Base-by-base conservation (phyloP, 1,140 invertebrate genomes). In the Lepidurus packardi region DNA sequence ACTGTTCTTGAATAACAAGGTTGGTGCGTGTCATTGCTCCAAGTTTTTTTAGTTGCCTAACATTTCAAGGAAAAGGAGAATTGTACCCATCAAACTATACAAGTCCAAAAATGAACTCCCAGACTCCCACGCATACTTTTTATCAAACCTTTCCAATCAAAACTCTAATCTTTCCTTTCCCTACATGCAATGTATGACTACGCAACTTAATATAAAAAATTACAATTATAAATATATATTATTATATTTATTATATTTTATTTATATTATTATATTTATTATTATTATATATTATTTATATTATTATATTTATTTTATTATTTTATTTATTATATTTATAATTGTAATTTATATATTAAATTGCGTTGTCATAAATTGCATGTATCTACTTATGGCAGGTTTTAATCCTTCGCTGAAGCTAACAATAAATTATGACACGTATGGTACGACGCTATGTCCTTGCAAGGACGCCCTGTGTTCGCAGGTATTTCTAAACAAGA, bases 391-490 rank as follows among this genome's bases (percentile, higher is more conserved):
- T 34, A 34, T 34, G 34, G 34, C 34, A 34, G 34, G 10, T 65
- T 65, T 65, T 21, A 13, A 65, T 65, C 53, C 53, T 65, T 65
- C 53, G 53, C 53, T 65, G 53, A 16, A 65, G 21, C 13, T 65
- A 13, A 16, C 53, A 9, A 65, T 65, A 13, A 7, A 7, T 65
- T 21, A 21, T 65, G 21, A 13, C 53, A 16, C 8, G 53, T 65
- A 21, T 7, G 53, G 16, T 65, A n/a, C 13, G 21, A 21, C 53
- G 21, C 16, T n/a, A n/a, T 65, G 53, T 65, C 53, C 53, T 65
- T 65, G 53, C 53, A 65, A 65, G 53, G 53, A 65, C 53, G 53
- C 53, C 53, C 34, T 65, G 16, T 65, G 53, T 65, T 65, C 53
- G 53, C 53, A 65, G 53, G 53, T 65, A 65, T 65, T 65, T 65